Evolutionary conservation across 1,140 invertebrate genomes (phyloP).

Genomic region (Papilio aristodemus): DNA sequence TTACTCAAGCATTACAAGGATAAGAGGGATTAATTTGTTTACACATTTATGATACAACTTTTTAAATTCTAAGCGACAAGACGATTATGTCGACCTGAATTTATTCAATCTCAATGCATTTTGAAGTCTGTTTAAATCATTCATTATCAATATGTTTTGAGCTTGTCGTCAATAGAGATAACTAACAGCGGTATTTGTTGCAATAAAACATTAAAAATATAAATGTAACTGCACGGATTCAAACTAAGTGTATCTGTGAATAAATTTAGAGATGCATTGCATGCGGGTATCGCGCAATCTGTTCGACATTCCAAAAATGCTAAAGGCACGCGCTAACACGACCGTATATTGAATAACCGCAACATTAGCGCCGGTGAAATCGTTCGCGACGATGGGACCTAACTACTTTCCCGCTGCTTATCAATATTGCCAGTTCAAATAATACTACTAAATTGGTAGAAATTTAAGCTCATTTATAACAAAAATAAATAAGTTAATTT

Average conservation of each 20-base stretch:
- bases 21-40: too few relatives aligned
- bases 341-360: slow-evolving; percentile 25
- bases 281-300: slow-evolving; percentile 1
- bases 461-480: neutral
- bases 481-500: neutral
- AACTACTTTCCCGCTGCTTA: slow-evolving; percentile 20
- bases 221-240: too few relatives aligned
- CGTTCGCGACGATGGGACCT: slow-evolving; percentile 21
- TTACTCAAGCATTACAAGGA: too few relatives aligned
- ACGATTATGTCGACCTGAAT: too few relatives aligned
- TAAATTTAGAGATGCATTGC: slow-evolving; percentile 17
- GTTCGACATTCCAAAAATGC: slow-evolving; percentile 20
- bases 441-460: slow-evolving; percentile 19
- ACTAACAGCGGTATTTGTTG: too few relatives aligned
- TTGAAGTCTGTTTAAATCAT: too few relatives aligned
- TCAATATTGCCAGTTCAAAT: slow-evolving; percentile 11
- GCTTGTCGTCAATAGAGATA: too few relatives aligned
- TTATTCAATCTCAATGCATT: too few relatives aligned
- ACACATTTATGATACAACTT: too few relatives aligned
- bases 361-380: slow-evolving; percentile 29
- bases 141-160: too few relatives aligned
- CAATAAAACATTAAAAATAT: too few relatives aligned
- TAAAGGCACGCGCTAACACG: slow-evolving; percentile 16
- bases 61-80: too few relatives aligned
- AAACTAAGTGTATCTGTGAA: neutral